Conservation (phyloP, 2,888 invertebrate genomes). For the Ceratothoa steindachneri region DNA sequence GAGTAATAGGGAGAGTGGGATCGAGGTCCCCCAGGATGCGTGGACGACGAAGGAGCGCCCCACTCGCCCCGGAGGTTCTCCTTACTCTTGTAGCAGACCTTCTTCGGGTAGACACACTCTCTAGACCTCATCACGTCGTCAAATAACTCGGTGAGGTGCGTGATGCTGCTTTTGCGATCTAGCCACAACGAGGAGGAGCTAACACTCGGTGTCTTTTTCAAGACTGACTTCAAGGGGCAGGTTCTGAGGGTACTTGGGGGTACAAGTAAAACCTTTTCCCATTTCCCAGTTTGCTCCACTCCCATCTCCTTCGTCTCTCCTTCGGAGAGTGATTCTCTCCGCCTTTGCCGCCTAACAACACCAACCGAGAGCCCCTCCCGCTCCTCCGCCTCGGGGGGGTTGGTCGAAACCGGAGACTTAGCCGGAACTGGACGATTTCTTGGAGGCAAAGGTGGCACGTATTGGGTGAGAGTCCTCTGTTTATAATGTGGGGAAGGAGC, state of each 20-base stretch:
- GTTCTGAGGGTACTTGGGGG: slow-evolving; percentile 19
- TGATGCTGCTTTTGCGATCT: slow-evolving; percentile 36
- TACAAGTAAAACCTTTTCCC: background rate
- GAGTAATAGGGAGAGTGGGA: background rate
- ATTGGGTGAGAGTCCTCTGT: background rate
- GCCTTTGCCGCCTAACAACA: background rate
- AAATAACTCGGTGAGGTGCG: slow-evolving; percentile 27
- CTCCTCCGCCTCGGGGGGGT: background rate
- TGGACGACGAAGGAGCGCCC: background rate
- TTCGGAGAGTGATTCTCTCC: too few relatives aligned
- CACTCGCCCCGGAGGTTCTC: background rate
- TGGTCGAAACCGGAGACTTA: background rate
- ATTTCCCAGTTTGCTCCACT: background rate
- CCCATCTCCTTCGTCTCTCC: too few relatives aligned
- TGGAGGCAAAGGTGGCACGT: background rate
- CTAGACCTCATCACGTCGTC: slow-evolving; percentile 36
- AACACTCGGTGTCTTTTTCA: slow-evolving; percentile 21
- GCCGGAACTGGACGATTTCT: background rate
- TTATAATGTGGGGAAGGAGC: background rate
- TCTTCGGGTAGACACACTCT: background rate
- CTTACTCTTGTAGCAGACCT: background rate
- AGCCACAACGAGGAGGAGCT: slow-evolving; percentile 18
- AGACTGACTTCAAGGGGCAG: slow-evolving; percentile 16
- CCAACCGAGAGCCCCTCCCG: background rate
- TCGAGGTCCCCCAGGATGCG: background rate